Evolutionary conservation across 30 jellyfish, hydroid and myxozoan species (phyloP), one percentile per base, ranked within the genome.

Genomic region (Nemopilema nomurai): DNA sequence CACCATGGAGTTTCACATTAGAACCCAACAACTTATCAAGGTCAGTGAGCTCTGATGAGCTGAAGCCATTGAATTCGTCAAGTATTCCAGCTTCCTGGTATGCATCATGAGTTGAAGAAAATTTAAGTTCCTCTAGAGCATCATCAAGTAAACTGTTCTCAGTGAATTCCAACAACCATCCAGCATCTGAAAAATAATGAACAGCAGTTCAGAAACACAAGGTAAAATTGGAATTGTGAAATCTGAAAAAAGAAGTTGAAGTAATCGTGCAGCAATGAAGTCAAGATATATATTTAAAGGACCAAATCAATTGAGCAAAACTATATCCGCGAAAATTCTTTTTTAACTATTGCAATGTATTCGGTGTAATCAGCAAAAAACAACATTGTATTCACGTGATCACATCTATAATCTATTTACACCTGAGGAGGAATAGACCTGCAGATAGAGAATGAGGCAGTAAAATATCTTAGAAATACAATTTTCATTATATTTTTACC

Each of bases 81-180:
- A 41, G 13, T 41, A 6, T 41, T 41, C 57, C 57, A 3, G 57
- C 9, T 13, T 41, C 57, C 6, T 41, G 57, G 57, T 13, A 41
- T 3, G 13, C 57, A 41, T 41, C 57, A 13, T 41, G 66, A 0
- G 49, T 27, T 16, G 70, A 23, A 24, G 89, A 20, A 22, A 80
- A 62, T 16, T 84, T 49, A 19, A 84, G 81, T 66, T 84, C 93
- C 32, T 73, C 83, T 49, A 67, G 41, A 6, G 93, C 87, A 71
- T 62, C 83, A 18, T 25, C 76, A 0, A 84, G 63, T 1, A 84
- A 26, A 67, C 87, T 84, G 49, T 84, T 71, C 24, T 84, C 87
- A 62, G 93, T 17, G 28, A 57, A 84, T 8, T 73, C 69, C 22
- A 24, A 70, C 31, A 69, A 73, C n/a, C 22, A 65, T 62, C 80